Conservation (phyloP, 2,797 vertebrate species). For the Diglossa cyanea region DNA sequence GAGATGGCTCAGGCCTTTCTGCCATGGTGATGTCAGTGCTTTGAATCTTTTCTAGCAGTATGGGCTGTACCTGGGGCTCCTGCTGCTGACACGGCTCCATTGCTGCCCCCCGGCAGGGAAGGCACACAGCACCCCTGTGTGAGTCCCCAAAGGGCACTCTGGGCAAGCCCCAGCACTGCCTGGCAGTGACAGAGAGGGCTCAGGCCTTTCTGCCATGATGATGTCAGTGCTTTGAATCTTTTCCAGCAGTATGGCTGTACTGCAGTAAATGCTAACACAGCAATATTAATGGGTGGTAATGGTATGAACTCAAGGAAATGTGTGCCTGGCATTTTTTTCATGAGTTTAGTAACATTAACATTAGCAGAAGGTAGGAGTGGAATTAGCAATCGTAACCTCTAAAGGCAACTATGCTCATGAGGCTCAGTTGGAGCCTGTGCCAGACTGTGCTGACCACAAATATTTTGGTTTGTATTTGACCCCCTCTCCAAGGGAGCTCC, state of each 20-base stretch:
- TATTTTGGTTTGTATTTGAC: neutral
- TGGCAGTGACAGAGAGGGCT: neutral
- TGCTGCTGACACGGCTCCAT: neutral
- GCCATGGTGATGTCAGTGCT: accelerated
- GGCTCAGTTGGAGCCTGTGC: neutral
- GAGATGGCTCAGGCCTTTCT: neutral
- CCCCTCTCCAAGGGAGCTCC: neutral
- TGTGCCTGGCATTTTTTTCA: neutral
- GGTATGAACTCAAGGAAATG: neutral
- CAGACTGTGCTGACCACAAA: neutral
- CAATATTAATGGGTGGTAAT: neutral
- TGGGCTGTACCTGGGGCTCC: neutral
- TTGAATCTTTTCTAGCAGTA: neutral
- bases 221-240: neutral
- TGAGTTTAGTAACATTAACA: neutral
- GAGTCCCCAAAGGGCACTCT: conserved; percentile 29
- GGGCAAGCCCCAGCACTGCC: neutral
- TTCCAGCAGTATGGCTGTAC: accelerated
- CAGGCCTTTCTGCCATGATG: accelerated
- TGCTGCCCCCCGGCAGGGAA: conserved; percentile 1
- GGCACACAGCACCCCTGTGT: conserved; percentile 22
- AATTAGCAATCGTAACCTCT: neutral
- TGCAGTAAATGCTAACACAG: neutral
- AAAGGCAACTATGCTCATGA: neutral
- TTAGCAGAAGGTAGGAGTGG: neutral